A percentile compares a stretch with the other conserved stretches of the same genome.
These are phyloP conservation scores for Propithecus perrieri DNA, from an alignment of 2,797 vertebrate genomes.

Conservation along the genomic window DNA sequence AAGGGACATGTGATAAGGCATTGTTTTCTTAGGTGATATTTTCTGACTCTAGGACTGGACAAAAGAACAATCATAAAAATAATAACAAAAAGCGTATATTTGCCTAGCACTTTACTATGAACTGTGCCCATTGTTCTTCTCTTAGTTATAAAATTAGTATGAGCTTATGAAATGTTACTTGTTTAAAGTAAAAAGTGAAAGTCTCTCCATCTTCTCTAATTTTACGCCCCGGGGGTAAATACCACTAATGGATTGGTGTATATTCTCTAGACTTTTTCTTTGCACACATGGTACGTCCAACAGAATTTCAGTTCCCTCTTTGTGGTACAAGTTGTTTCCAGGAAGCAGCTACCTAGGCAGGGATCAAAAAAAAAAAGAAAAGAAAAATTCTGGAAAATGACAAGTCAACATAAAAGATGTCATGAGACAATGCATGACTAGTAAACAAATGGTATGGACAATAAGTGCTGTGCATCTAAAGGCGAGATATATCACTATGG, in stretches of 20 bases:
- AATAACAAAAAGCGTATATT: not conserved
- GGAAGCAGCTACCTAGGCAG: not conserved
- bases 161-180: not conserved
- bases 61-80: not conserved
- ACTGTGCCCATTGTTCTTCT: not conserved
- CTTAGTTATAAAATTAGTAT: not conserved
- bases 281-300: not conserved
- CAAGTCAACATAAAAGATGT: no score
- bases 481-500: no score
- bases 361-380: not conserved
- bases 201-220: not conserved
- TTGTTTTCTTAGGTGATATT: not conserved
- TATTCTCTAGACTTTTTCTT: not conserved
- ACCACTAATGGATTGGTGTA: not conserved
- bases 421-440: no score
- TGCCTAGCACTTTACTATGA: not conserved
- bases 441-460: no score
- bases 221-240: not conserved
- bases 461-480: no score
- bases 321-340: not conserved
- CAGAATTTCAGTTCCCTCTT: not conserved
- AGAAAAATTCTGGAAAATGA: no score
- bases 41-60: not conserved
- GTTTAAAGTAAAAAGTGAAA: constrained; percentile 10
- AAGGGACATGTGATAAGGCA: not conserved